Evolutionary conservation across 2,888 invertebrate species (phyloP).

Genomic region (Poecilus cupreus): DNA sequence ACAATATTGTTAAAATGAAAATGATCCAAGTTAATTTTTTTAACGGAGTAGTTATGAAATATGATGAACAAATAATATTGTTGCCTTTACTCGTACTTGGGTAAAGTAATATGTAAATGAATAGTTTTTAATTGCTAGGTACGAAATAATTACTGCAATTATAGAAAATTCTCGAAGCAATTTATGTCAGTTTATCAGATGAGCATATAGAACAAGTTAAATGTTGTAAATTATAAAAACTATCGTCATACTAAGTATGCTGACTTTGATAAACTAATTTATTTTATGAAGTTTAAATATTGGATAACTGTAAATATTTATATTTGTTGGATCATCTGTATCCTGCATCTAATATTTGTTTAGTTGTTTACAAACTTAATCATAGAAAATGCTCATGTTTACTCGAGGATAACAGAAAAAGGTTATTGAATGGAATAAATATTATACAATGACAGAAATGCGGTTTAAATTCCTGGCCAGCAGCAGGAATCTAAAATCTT

Average conservation of each 20-base stretch:
- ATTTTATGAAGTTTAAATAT: background rate
- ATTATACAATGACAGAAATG: background rate
- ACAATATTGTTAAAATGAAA: no score
- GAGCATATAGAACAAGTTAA: no score
- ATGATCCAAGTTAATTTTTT: no score
- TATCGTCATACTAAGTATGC: background rate
- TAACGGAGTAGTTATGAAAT: no score
- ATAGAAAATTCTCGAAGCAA: no score
- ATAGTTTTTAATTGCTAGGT: no score
- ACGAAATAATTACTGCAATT: no score
- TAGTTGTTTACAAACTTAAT: background rate
- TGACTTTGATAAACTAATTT: background rate
- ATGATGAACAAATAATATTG: no score
- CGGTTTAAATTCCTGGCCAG: background rate
- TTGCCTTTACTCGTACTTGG: no score
- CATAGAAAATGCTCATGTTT: background rate
- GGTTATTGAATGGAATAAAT: background rate
- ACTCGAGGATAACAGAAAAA: background rate
- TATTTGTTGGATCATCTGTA: background rate
- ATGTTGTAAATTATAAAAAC: background rate
- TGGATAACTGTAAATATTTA: background rate
- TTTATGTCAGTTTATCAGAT: no score
- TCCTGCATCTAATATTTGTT: background rate
- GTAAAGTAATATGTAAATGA: no score
- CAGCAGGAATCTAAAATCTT: conserved; percentile 17